Conservation (phyloP, 2,888 invertebrate genomes). For the Nezara viridula region DNA sequence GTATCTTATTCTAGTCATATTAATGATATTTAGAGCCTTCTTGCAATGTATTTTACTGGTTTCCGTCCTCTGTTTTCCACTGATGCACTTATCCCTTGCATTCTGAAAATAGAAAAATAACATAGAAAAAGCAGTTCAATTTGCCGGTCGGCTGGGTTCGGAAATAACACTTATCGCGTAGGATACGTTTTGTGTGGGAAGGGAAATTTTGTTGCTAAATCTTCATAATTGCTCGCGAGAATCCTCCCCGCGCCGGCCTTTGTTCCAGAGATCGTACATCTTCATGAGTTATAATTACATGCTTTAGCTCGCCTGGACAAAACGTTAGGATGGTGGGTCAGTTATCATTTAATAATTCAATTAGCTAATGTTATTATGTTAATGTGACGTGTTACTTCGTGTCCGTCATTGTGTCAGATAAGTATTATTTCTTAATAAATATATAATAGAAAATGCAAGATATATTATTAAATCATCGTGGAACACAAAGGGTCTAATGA, state of each 20-base stretch:
- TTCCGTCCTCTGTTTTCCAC: neutral
- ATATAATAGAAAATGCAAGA: too few relatives aligned
- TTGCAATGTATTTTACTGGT: too few relatives aligned
- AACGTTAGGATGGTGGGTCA: neutral
- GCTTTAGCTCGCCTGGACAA: constrained; percentile 10
- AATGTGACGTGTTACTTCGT: too few relatives aligned
- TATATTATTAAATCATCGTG: too few relatives aligned
- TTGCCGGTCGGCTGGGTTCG: neutral
- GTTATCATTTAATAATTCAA: neutral
- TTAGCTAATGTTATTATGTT: neutral
- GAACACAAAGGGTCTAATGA: too few relatives aligned
- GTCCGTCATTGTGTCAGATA: too few relatives aligned
- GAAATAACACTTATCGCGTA: neutral
- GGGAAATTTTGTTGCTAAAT: constrained; percentile 27
- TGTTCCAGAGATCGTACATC: neutral
- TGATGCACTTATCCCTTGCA: neutral
- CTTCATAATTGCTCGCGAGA: constrained; percentile 31
- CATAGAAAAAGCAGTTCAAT: constrained; percentile 10
- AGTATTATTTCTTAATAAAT: too few relatives aligned
- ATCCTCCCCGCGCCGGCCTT: neutral
- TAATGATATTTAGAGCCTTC: too few relatives aligned
- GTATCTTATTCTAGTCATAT: too few relatives aligned
- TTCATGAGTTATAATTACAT: neutral
- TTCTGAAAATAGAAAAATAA: neutral
- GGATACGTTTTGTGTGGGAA: constrained; percentile 38